Evolutionary conservation across 2,113 vertebrate genomes (phyloP), one percentile per base, ranked within the genome.

Genomic region (Myrmecophaga tridactyla): DNA sequence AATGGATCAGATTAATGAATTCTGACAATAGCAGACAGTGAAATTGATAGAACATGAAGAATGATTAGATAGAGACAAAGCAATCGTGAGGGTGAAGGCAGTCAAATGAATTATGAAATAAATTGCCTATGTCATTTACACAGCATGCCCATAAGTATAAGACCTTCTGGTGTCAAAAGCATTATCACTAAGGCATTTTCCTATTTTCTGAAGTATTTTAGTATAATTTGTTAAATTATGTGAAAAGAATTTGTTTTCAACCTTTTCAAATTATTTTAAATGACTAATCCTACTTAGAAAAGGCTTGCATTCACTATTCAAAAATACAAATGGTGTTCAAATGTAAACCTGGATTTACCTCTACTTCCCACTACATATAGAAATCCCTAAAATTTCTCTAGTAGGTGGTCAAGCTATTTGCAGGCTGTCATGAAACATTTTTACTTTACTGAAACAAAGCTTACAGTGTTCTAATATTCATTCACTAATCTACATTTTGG

Each of bases 241-340:
- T 56, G 27, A 70, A 36, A 94, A 31, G 7, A n/a, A 83, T 58
- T 96, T 73, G 25, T 70, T 88, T 88, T 36, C 14, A 81, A 92
- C 75, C n/a, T 29, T 86, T 89, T 86, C 10, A 78, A 73, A 25
- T 36, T 80, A 89, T 92, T 93, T 91, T 34, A 93, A 89, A 70
- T 46, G 67, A 53, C 3, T 69, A 62, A 72, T 73, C 67, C 2
- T 39, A 41, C 58, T 63, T 84, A 36, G 3, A 67, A 89, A 76
- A 53, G 43, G 6, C 86, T 70, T 83, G 18, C 46, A 67, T 46
- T 82, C 17, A 76, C 4, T 21, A 34, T 53, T 76, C 72, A 78
- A 86, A 58, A 39, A 65, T 3, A 3, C 10, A n/a, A 58, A 48
- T 41, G 41, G n/a, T 80, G 63, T 65, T 77, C 0, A 60, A 82